Percentiles rank a stretch among this genome's conserved stretches.
phyloP scores from a whole-genome alignment of 2,113 vertebrate species.

The Charina bottae region DNA sequence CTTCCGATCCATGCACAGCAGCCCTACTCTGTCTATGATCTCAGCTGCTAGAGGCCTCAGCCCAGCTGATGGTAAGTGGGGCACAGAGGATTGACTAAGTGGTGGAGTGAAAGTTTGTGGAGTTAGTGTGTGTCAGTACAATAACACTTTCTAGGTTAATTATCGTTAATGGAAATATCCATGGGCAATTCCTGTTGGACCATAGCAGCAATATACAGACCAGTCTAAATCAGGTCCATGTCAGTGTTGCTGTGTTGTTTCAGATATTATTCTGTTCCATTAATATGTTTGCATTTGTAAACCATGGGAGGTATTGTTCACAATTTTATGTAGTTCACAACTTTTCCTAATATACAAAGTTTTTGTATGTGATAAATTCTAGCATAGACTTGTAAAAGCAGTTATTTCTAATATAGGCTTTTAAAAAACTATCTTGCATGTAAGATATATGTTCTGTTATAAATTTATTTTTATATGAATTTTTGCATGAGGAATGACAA shows the following conservation, averaged over 20 bases:
- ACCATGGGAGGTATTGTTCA: neutral
- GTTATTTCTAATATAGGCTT: neutral
- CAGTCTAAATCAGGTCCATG: neutral
- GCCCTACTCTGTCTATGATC: slow-evolving; percentile 95
- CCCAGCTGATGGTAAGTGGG: slow-evolving; percentile 88
- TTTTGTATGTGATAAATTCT: neutral
- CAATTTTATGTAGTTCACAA: neutral
- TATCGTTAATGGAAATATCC: too few relatives aligned
- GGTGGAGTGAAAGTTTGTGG: neutral
- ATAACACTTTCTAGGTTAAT: neutral
- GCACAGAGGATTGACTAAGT: neutral
- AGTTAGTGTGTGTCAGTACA: neutral
- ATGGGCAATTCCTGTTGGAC: neutral
- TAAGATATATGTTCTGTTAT: neutral
- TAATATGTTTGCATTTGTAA: neutral
- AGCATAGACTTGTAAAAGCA: neutral
- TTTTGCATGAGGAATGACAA: neutral
- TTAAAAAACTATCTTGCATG: neutral
- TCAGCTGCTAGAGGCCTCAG: slow-evolving; percentile 94
- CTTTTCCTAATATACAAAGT: neutral
- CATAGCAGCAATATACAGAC: neutral
- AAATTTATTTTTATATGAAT: neutral
- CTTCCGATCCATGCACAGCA: slow-evolving; percentile 91
- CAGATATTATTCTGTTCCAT: neutral
- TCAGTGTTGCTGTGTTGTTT: neutral